These are phyloP conservation scores for Lycaena phlaeas DNA, from an alignment of 2,888 invertebrate species.

Conservation along the genomic window DNA sequence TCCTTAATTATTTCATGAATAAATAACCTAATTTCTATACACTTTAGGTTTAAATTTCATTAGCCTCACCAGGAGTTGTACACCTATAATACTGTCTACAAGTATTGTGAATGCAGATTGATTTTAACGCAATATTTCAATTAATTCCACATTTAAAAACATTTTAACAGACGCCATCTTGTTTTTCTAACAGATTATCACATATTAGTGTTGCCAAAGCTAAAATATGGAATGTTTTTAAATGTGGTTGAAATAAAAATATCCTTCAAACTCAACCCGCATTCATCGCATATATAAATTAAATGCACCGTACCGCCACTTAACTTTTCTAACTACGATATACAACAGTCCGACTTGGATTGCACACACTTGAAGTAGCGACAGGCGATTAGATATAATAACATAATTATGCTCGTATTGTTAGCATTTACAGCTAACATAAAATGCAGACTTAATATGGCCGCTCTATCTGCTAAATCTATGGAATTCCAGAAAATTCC, in stretches of 20 bases:
- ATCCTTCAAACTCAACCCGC: conserved; percentile 30
- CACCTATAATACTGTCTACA: conserved; percentile 26
- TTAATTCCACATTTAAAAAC: background rate
- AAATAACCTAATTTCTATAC: conserved; percentile 8
- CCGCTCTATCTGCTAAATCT: background rate
- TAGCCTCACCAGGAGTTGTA: conserved; percentile 24
- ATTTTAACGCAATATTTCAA: conserved; percentile 20
- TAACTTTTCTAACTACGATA: conserved; percentile 66
- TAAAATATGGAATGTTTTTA: background rate
- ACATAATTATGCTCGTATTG: background rate
- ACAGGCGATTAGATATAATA: background rate
- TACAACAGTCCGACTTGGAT: conserved; percentile 56
- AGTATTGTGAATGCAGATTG: conserved; percentile 25
- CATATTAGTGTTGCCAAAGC: background rate
- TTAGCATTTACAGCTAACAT: background rate
- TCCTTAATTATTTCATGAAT: conserved; percentile 3
- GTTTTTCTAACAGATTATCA: too few relatives aligned
- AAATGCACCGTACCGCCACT: conserved; percentile 61
- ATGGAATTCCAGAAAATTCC: too few relatives aligned
- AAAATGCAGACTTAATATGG: background rate
- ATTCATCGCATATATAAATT: conserved; percentile 43
- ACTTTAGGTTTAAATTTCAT: conserved; percentile 3
- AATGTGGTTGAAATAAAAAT: conserved; percentile 6
- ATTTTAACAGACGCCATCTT: background rate
- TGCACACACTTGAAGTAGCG: conserved; percentile 38